Evolutionary conservation across 2,888 invertebrate genomes (phyloP).

Genomic region (Perdita meconis): DNA sequence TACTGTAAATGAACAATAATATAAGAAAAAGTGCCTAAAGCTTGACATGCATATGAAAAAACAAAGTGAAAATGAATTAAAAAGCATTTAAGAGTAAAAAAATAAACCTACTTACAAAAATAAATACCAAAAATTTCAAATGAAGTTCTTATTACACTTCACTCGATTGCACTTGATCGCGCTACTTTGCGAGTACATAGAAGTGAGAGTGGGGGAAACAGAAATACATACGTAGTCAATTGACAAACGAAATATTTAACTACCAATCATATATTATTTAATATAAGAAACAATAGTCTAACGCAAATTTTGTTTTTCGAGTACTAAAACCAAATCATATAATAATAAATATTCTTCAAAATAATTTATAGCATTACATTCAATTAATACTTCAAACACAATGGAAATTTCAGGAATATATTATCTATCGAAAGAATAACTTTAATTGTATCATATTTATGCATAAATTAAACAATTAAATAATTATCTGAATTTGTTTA

Average conservation of each 20-base stretch:
- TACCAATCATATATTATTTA: too few relatives aligned
- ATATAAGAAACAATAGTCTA: too few relatives aligned
- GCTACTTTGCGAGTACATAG: too few relatives aligned
- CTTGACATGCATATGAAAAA: neutral
- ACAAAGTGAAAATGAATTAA: neutral
- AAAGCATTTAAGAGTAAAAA: neutral
- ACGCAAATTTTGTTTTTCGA: neutral
- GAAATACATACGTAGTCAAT: too few relatives aligned
- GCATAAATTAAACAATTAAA: too few relatives aligned
- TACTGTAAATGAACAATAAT: too few relatives aligned
- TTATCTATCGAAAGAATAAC: neutral
- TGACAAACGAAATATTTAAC: too few relatives aligned
- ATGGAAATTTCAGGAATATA: too few relatives aligned
- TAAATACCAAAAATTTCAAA: neutral
- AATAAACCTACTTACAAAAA: neutral
- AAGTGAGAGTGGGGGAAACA: too few relatives aligned
- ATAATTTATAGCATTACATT: neutral
- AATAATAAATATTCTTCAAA: neutral
- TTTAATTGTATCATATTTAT: too few relatives aligned
- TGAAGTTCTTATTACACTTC: neutral
- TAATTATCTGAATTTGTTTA: too few relatives aligned
- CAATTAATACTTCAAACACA: neutral
- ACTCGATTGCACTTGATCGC: neutral
- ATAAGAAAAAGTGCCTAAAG: too few relatives aligned
- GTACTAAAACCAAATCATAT: neutral